Base-by-base conservation (phyloP, 1,140 invertebrate species). In the Oncopodura yosiiana region DNA sequence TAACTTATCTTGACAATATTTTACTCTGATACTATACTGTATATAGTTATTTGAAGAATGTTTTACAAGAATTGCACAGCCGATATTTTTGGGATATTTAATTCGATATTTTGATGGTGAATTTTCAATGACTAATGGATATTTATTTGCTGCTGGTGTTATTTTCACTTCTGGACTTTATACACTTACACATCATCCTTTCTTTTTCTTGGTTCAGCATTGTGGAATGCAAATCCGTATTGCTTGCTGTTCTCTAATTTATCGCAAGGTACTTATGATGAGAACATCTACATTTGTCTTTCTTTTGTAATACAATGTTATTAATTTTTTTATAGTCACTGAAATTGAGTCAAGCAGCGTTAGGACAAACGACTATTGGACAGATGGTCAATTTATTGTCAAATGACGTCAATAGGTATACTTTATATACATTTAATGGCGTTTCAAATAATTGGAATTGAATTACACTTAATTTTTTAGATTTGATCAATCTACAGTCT, bases 301-400 rank as follows among this genome's bases (percentile, higher is more conserved):
- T 9, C 18, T 6, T 12, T 3, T 42, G 3, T 26, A 26, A 12
- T 9, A 12, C 14, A 8, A 32, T 43, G 24, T 4, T 55, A 14
- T 42, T 49, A 1, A 24, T 37, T 2, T 19, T 16, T 46, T 50
- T 29, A n/a, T 14, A 66, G 64, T 56, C 61, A 18, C 50, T 66
- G 8, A 37, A 37, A 42, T 34, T 66, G 18, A 66, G 61, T 58
- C 63, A 65, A 34, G 65, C 63, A 9, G 69, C 77, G 8, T 49
- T 79, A 36, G 68, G 67, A 6, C 62, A 73, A 61, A 77, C 76
- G 16, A 76, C 76, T 14, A 70, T 74, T n/a, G 77, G 77, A 1
- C 76, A 78, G 64, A 75, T 79, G 65, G 74, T 78, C 8, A 79
- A 78, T 61, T 64, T 78, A 2, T 67, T 79, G 64, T 76, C 76